Evolutionary conservation across 1,140 invertebrate species (phyloP).

Genomic region (Trachymyrmex septentrionalis): DNA sequence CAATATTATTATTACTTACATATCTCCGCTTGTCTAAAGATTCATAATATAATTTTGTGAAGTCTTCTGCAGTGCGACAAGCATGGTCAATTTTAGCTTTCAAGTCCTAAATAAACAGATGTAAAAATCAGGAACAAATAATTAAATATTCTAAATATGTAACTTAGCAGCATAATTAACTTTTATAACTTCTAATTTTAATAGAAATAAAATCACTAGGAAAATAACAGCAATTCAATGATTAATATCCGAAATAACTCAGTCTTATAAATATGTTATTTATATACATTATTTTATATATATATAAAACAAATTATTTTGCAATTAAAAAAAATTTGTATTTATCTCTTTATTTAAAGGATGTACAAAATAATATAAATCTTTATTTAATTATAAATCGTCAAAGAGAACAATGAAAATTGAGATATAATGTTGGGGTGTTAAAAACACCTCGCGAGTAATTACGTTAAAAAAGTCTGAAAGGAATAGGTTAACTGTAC

Average conservation of each 20-base stretch:
- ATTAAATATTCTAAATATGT: background rate
- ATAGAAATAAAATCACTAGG: background rate
- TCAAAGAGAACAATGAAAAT: no score
- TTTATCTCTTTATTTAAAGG: no score
- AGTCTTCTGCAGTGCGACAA: slow-evolving; percentile 92
- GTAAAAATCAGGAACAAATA: background rate
- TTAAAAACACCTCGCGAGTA: no score
- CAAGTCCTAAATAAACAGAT: slow-evolving; percentile 80
- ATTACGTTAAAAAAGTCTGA: no score
- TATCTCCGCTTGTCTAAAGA: slow-evolving; percentile 93
- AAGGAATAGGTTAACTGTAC: background rate
- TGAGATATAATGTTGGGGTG: no score
- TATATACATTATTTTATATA: no score
- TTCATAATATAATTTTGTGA: slow-evolving; percentile 94
- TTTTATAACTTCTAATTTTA: slow-evolving; percentile 7
- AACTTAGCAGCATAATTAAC: background rate
- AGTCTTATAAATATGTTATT: no score
- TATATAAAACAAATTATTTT: no score
- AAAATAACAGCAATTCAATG: background rate
- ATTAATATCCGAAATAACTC: background rate
- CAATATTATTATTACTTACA: slow-evolving; percentile 86
- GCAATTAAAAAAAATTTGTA: no score
- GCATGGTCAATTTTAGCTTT: slow-evolving; percentile 91
- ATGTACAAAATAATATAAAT: no score
- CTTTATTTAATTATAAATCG: no score